Evolutionary conservation across 2,888 invertebrate species (phyloP).

Genomic region (Tromatobia lineatoria): DNA sequence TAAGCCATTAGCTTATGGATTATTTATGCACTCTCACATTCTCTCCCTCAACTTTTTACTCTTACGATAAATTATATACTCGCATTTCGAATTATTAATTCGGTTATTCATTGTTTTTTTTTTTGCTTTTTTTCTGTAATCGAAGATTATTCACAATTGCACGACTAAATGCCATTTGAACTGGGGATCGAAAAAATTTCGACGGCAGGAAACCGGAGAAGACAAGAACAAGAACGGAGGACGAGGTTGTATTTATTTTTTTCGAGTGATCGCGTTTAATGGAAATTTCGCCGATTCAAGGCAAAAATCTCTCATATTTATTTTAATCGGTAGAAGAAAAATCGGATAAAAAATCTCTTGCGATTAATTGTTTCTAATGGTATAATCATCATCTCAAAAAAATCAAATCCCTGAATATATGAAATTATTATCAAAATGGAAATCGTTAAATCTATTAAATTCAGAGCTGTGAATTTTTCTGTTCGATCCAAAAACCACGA

Average conservation of each 20-base stretch:
- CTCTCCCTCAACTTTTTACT: constrained; percentile 1
- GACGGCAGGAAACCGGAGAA: constrained; percentile 19
- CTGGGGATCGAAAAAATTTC: not conserved
- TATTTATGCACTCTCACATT: constrained; percentile 11
- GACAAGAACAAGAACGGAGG: constrained; percentile 36
- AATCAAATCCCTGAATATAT: no score
- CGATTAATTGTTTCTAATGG: no score
- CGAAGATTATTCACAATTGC: not conserved
- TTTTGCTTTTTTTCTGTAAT: not conserved
- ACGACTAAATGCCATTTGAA: constrained; percentile 27
- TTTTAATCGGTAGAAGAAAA: not conserved
- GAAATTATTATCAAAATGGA: no score
- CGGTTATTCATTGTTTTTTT: not conserved
- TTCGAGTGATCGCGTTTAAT: not conserved
- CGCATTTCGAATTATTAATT: constrained; percentile 11
- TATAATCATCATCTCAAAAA: no score
- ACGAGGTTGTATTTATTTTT: constrained; percentile 21
- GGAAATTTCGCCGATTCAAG: not conserved
- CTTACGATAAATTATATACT: constrained; percentile 14
- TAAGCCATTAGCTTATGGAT: constrained; percentile 19
- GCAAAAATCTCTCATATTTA: not conserved
- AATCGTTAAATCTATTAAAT: no score
- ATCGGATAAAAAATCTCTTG: not conserved
- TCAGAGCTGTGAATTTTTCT: no score
- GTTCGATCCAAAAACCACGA: no score